Evolutionary conservation across 2,888 invertebrate species (phyloP).

Genomic region (Aporophyla lueneburgensis): DNA sequence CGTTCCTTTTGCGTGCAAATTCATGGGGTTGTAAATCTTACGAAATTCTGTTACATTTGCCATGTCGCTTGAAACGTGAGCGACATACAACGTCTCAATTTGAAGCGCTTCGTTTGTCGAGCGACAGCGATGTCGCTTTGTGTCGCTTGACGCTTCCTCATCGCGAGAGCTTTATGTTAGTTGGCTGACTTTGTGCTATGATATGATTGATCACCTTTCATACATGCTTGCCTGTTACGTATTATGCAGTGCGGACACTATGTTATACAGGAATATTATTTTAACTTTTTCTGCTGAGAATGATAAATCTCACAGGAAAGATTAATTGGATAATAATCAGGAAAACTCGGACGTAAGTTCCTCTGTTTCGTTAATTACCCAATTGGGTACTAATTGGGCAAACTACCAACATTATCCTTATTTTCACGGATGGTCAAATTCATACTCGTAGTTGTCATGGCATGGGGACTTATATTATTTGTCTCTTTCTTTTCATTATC

Average conservation of each 20-base stretch:
- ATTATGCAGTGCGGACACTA: not conserved
- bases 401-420: constrained; percentile 2
- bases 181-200: constrained; percentile 9
- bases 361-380: constrained; percentile 6
- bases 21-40: constrained; percentile 52
- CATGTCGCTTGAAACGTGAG: constrained; percentile 39
- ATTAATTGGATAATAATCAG: not conserved
- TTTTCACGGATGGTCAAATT: constrained; percentile 17
- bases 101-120: constrained; percentile 42
- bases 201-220: constrained; percentile 50
- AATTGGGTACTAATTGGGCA: not conserved
- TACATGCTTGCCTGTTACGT: constrained; percentile 36
- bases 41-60: constrained; percentile 40
- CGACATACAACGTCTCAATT: constrained; percentile 58
- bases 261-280: not conserved
- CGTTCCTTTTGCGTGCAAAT: constrained; percentile 45
- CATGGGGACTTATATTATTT: not conserved
- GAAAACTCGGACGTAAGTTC: not conserved
- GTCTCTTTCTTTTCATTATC: not conserved
- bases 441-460: not conserved
- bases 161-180: constrained; percentile 37
- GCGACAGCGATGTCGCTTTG: constrained; percentile 43
- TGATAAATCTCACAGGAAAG: constrained; percentile 6
- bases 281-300: not conserved
- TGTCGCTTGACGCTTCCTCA: constrained; percentile 45